phyloP scores from a whole-genome alignment of 2,113 vertebrate species.

The Eurypyga helias region DNA sequence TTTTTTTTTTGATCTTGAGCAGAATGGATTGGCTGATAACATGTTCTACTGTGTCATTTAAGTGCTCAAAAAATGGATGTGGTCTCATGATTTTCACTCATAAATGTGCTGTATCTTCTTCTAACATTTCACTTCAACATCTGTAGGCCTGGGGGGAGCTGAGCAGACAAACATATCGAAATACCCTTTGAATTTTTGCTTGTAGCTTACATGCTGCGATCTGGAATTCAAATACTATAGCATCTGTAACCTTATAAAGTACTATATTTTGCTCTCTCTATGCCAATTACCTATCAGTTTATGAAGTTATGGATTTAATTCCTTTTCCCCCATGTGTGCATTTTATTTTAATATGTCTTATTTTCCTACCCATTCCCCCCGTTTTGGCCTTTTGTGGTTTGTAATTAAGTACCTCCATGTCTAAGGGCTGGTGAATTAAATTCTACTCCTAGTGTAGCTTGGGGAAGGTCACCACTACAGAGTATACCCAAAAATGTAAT shows the following conservation, averaged over 20 bases:
- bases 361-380: background rate
- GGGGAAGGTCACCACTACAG: background rate
- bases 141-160: background rate
- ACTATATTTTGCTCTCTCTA: background rate
- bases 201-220: background rate
- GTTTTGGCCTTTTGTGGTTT: background rate
- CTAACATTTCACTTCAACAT: background rate
- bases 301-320: background rate
- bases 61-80: background rate
- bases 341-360: slow-evolving; percentile 4
- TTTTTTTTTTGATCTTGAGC: background rate
- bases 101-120: background rate
- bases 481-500: background rate
- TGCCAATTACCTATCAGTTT: background rate
- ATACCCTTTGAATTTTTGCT: background rate
- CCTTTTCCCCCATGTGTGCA: background rate
- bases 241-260: background rate
- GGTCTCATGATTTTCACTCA: background rate
- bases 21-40: background rate
- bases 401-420: background rate
- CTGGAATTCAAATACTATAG: background rate
- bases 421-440: background rate
- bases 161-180: background rate
- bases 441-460: background rate
- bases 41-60: background rate